A percentile compares a stretch with the other conserved stretches of the same genome.
phyloP scores from a whole-genome alignment of 2,797 vertebrate species.

The Alauda arvensis region DNA sequence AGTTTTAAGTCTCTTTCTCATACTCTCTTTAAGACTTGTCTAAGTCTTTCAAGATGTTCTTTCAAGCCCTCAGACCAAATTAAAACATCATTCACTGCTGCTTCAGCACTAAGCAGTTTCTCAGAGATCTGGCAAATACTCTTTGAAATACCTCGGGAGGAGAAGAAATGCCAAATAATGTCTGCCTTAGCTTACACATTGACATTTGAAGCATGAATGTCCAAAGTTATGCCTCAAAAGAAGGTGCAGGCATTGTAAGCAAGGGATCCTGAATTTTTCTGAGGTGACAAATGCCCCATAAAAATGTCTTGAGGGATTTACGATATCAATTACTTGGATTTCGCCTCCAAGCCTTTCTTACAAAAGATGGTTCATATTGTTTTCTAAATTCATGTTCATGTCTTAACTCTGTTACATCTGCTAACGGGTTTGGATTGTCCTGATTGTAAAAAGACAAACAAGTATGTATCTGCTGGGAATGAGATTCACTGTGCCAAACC shows the following conservation, averaged over 20 bases:
- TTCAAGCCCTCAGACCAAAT: conserved; percentile 58
- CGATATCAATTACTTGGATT: conserved; percentile 31
- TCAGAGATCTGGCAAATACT: conserved; percentile 42
- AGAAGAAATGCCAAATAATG: conserved; percentile 8
- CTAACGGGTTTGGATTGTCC: conserved; percentile 6
- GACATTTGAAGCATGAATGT: neutral
- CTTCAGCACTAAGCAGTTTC: conserved; percentile 38
- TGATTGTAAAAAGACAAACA: conserved; percentile 31
- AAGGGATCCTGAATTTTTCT: neutral
- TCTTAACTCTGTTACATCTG: conserved; percentile 53
- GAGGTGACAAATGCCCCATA: neutral
- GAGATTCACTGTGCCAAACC: conserved; percentile 20
- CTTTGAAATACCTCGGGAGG: conserved; percentile 14
- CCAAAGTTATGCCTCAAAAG: neutral
- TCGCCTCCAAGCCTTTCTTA: neutral
- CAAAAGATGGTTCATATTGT: conserved; percentile 34
- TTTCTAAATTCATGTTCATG: conserved; percentile 38
- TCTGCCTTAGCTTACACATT: neutral
- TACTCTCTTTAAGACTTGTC: conserved; percentile 38
- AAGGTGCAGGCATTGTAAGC: neutral
- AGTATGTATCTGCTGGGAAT: conserved; percentile 23
- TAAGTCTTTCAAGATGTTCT: conserved; percentile 66
- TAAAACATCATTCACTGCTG: conserved; percentile 58
- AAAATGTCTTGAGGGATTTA: conserved; percentile 14
- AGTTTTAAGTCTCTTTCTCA: conserved; percentile 53